Percentiles rank a stretch among this genome's conserved stretches.
phyloP scores from a whole-genome alignment of 2,888 invertebrate genomes.

The Nemurella pictetii region DNA sequence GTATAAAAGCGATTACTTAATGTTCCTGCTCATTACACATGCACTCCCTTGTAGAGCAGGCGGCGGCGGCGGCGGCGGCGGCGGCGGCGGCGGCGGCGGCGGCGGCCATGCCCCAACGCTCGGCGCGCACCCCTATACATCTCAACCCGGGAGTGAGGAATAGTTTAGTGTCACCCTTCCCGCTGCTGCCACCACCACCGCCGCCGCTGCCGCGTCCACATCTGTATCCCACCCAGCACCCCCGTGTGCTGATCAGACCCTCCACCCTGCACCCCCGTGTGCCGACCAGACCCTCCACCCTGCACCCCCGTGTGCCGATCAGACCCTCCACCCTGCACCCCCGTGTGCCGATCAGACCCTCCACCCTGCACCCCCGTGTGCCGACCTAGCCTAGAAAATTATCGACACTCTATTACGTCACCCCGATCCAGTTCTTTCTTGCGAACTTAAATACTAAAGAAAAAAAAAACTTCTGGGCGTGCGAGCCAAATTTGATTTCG shows the following conservation, averaged over 20 bases:
- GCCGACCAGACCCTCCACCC: background rate
- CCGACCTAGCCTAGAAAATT: background rate
- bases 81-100: background rate
- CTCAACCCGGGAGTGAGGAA: background rate
- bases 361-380: background rate
- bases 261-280: background rate
- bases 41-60: constrained; percentile 18
- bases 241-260: background rate
- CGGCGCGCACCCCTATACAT: background rate
- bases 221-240: background rate
- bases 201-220: background rate
- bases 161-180: constrained; percentile 19
- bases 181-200: background rate
- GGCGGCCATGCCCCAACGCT: too few species aligned
- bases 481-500: constrained; percentile 21
- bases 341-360: background rate
- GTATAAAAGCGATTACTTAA: constrained; percentile 25
- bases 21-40: constrained; percentile 30
- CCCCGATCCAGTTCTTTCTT: background rate
- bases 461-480: background rate
- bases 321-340: background rate
- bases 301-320: too few species aligned
- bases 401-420: background rate
- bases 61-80: background rate
- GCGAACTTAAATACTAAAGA: background rate